phyloP scores from a whole-genome alignment of 2,113 vertebrate species.

The Eurypyga helias region DNA sequence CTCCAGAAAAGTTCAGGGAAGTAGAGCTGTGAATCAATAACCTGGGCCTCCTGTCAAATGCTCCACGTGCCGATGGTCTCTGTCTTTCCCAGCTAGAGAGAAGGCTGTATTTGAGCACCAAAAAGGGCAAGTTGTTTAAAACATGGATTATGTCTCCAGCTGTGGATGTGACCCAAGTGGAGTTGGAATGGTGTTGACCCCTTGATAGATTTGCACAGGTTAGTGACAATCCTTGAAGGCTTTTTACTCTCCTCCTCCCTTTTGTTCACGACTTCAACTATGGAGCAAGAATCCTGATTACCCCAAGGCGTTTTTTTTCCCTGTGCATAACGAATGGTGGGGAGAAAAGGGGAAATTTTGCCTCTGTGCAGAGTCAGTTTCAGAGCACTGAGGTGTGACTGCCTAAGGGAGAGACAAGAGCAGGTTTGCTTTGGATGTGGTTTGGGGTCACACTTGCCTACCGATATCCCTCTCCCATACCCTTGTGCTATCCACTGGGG shows the following conservation, averaged over 20 bases:
- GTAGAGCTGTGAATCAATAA: conserved; percentile 61
- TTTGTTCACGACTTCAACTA: background rate
- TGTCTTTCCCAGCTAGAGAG: conserved; percentile 16
- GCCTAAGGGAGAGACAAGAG: background rate
- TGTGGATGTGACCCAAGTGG: background rate
- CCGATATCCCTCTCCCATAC: fast-evolving
- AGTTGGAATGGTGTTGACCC: background rate
- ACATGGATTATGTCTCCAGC: background rate
- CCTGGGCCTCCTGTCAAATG: conserved; percentile 36
- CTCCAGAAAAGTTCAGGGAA: conserved; percentile 38
- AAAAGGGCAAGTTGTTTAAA: background rate
- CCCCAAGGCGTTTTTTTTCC: background rate
- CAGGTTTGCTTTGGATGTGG: background rate
- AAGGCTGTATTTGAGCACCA: background rate
- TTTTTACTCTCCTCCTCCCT: background rate
- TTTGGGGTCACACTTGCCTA: background rate
- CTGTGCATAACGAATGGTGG: background rate
- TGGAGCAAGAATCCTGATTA: background rate
- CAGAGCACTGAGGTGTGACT: background rate
- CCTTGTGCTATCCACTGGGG: background rate
- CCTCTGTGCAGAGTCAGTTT: background rate
- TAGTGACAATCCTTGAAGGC: background rate
- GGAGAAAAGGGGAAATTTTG: background rate
- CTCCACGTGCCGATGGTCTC: background rate
- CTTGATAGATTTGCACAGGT: background rate